Percentiles rank a stretch among this genome's conserved stretches.
phyloP scores from a whole-genome alignment of 1,140 invertebrate genomes.

The Drosophila pruinosa region DNA sequence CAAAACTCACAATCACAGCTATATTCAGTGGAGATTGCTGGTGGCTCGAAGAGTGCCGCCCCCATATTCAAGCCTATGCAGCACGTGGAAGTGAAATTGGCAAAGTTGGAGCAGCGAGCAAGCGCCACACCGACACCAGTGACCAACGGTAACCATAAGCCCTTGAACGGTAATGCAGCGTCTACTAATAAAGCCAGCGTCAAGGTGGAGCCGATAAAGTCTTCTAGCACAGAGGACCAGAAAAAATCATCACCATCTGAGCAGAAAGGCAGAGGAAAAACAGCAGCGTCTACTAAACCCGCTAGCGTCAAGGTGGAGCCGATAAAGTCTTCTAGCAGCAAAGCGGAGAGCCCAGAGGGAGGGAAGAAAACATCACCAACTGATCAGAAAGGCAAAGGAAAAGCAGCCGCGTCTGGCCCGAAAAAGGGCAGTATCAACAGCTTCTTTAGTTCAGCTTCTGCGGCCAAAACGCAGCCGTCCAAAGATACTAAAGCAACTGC shows the following conservation, averaged over 20 bases:
- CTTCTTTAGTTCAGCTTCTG: conserved; percentile 56
- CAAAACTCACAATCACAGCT: conserved; percentile 59
- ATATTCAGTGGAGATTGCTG: conserved; percentile 72
- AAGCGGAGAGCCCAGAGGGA: conserved; percentile 11
- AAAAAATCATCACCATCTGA: conserved; percentile 51
- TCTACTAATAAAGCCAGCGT: background rate
- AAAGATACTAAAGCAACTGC: conserved; percentile 58
- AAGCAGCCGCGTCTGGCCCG: conserved; percentile 15
- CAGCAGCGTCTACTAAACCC: conserved; percentile 18
- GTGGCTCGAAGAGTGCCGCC: conserved; percentile 65
- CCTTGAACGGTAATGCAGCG: background rate
- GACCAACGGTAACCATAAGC: conserved; percentile 33
- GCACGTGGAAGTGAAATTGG: conserved; percentile 49
- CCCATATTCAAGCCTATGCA: conserved; percentile 69
- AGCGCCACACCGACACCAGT: background rate
- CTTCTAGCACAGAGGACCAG: conserved; percentile 1
- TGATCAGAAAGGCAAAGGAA: conserved; percentile 38
- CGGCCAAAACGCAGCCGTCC: conserved; percentile 34
- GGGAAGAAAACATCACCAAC: conserved; percentile 47
- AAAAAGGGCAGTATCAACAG: conserved; percentile 69
- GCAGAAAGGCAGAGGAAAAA: conserved; percentile 38
- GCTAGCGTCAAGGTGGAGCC: conserved; percentile 21
- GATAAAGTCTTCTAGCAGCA: conserved; percentile 4
- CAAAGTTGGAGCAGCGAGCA: conserved; percentile 34
- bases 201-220: conserved; percentile 26